Conservation (phyloP, 2,113 vertebrate genomes). For the Taxidea taxus region DNA sequence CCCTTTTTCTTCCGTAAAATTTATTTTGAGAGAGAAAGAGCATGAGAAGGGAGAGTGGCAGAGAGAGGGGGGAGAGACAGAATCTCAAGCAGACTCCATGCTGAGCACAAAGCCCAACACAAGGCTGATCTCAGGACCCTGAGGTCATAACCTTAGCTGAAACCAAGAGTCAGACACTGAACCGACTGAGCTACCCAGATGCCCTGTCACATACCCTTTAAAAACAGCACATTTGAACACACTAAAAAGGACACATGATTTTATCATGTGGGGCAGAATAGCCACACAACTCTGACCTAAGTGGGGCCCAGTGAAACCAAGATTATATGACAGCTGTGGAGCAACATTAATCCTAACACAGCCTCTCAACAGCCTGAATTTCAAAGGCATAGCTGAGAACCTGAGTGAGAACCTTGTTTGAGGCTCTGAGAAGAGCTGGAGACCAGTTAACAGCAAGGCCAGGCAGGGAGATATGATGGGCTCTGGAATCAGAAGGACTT, state of each 20-base stretch:
- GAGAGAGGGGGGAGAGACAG: background rate
- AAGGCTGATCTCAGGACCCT: background rate
- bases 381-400: background rate
- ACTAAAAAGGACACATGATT: background rate
- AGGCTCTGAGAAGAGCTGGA: background rate
- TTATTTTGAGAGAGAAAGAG: background rate
- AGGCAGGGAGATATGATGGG: rapidly evolving
- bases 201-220: background rate
- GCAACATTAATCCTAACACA: background rate
- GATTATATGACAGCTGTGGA: background rate
- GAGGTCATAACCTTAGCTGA: background rate
- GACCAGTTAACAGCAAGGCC: background rate
- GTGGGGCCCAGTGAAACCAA: background rate
- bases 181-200: background rate
- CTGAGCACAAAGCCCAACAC: background rate
- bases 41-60: background rate
- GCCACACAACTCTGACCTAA: background rate
- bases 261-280: background rate
- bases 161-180: background rate
- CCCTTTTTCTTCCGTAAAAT: background rate
- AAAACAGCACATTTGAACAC: background rate
- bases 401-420: background rate
- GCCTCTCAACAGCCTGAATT: background rate
- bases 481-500: background rate
- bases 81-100: background rate